phyloP scores from a whole-genome alignment of 2,113 vertebrate genomes.

The Ictalurus punctatus region DNA sequence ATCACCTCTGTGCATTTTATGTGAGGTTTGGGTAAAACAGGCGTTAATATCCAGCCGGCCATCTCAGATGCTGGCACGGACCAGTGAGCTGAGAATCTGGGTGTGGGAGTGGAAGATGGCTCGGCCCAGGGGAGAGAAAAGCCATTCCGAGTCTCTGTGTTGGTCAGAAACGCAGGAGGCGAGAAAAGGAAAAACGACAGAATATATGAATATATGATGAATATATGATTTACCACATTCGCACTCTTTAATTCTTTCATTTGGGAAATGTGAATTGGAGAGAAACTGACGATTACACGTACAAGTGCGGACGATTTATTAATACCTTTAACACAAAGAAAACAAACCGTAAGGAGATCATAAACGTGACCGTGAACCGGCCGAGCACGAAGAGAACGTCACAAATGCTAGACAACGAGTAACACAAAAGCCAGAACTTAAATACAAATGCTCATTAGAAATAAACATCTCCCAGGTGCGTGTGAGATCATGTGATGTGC shows the following conservation, averaged over 20 bases:
- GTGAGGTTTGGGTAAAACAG: background rate
- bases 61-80: background rate
- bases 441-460: background rate
- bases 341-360: background rate
- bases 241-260: background rate
- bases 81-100: conserved; percentile 11
- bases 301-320: background rate
- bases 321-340: background rate
- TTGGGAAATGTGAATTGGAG: background rate
- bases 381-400: background rate
- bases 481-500: background rate
- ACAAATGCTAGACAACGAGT: too few relatives aligned
- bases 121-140: background rate
- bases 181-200: background rate
- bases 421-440: background rate
- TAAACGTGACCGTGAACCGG: background rate
- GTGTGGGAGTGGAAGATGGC: background rate
- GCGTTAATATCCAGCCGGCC: background rate
- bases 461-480: background rate
- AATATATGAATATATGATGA: background rate
- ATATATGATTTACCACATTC: background rate
- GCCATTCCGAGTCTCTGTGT: background rate
- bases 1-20: background rate
- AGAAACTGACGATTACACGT: too few relatives aligned
- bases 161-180: background rate